Percentiles rank a stretch among this genome's conserved stretches.
These are phyloP conservation scores for Malthinus seriepunctatus DNA, from an alignment of 2,888 invertebrate genomes.

Conservation along the genomic window DNA sequence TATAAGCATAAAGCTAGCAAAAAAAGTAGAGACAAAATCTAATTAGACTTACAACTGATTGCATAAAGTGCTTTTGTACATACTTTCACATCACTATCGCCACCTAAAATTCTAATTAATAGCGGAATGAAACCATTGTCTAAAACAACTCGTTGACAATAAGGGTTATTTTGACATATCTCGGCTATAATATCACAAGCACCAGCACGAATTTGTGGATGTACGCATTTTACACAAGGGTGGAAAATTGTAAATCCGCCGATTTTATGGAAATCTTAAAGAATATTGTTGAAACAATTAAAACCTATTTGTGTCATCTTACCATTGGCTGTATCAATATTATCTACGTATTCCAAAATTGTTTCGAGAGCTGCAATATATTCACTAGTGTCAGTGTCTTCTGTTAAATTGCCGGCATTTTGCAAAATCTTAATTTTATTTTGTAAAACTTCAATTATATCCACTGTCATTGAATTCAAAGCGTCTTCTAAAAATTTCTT, in stretches of 20 bases:
- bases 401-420: constrained; percentile 51
- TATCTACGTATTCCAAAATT: constrained; percentile 70
- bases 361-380: constrained; percentile 68
- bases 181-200: constrained; percentile 75
- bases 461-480: constrained; percentile 69
- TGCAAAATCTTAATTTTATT: constrained; percentile 64
- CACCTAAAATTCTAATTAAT: constrained; percentile 63
- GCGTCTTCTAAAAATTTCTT: constrained; percentile 73
- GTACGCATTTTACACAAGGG: constrained; percentile 65
- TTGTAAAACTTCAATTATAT: constrained; percentile 68
- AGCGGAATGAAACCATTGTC: constrained; percentile 67
- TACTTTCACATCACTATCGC: constrained; percentile 60
- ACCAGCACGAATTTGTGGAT: constrained; percentile 64
- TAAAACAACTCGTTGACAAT: constrained; percentile 74
- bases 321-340: constrained; percentile 82
- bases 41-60: constrained; percentile 69
- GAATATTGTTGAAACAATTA: constrained; percentile 5
- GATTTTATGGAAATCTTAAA: constrained; percentile 78
- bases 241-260: constrained; percentile 78
- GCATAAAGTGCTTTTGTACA: constrained; percentile 76
- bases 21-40: not conserved
- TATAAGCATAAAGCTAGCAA: constrained; percentile 43
- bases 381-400: constrained; percentile 60
- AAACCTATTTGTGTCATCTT: constrained; percentile 28
- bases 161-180: constrained; percentile 84